Evolutionary conservation across 2,113 vertebrate genomes (phyloP).

Genomic region (Indicator indicator): DNA sequence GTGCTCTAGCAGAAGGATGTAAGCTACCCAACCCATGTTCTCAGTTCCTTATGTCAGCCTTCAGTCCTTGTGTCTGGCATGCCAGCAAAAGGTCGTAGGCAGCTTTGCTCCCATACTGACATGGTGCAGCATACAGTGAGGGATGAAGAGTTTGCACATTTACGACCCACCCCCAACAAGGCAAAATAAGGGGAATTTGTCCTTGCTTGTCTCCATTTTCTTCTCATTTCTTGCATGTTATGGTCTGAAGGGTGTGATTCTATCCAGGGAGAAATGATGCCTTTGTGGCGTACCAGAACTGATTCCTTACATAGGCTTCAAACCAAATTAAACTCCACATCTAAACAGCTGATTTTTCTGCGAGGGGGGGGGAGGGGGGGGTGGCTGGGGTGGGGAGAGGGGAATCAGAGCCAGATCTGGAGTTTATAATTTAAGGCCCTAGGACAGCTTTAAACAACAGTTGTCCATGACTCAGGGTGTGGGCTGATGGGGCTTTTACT

Average conservation of each 20-base stretch:
- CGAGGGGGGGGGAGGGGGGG: no score
- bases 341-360: not conserved
- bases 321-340: not conserved
- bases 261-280: not conserved
- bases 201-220: not conserved
- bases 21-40: not conserved
- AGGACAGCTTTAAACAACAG: not conserved
- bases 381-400: no score
- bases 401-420: not conserved
- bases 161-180: not conserved
- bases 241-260: not conserved
- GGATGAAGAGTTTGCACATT: not conserved
- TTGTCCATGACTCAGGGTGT: not conserved
- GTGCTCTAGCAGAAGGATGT: not conserved
- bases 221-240: not conserved
- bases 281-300: not conserved
- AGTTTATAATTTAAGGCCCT: not conserved
- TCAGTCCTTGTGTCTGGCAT: not conserved
- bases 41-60: not conserved
- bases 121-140: not conserved
- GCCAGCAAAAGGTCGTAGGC: not conserved
- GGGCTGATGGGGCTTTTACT: not conserved
- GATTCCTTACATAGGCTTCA: not conserved
- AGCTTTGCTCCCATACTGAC: not conserved
- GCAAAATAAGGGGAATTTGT: not conserved